Evolutionary conservation across 2,797 vertebrate genomes (phyloP).

Genomic region (Amniataba percoides): DNA sequence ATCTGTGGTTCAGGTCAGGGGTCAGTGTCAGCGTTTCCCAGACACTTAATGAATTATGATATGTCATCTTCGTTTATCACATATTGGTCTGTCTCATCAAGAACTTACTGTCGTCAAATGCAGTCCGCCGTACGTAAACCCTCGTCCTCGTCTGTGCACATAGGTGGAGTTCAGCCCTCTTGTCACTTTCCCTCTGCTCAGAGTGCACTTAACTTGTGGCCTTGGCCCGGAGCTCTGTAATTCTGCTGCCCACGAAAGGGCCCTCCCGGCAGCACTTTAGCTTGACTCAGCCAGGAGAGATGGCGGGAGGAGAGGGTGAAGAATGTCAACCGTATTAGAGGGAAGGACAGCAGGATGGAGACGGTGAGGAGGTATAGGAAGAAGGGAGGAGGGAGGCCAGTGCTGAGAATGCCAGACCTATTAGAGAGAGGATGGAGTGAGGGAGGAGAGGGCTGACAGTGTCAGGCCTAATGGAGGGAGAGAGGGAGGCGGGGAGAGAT

Average conservation of each 20-base stretch:
- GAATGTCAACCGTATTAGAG: slow-evolving; percentile 75
- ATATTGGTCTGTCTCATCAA: slow-evolving; percentile 31
- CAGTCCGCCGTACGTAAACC: slow-evolving; percentile 52
- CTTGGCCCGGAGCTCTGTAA: slow-evolving; percentile 59
- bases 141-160: slow-evolving; percentile 22
- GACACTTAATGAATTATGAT: neutral
- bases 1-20: neutral
- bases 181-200: slow-evolving; percentile 60
- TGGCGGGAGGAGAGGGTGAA: slow-evolving; percentile 58
- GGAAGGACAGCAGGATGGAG: slow-evolving; percentile 57
- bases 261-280: slow-evolving; percentile 70
- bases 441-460: slow-evolving; percentile 43
- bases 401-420: slow-evolving; percentile 72
- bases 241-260: slow-evolving; percentile 64
- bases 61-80: slow-evolving; percentile 10
- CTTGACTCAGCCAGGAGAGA: slow-evolving; percentile 60
- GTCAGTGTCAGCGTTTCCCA: neutral
- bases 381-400: slow-evolving; percentile 27
- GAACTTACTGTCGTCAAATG: slow-evolving; percentile 8
- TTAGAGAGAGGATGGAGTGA: slow-evolving; percentile 63
- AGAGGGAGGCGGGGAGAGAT: slow-evolving; percentile 9
- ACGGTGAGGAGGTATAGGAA: slow-evolving; percentile 39
- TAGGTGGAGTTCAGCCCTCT: slow-evolving; percentile 28
- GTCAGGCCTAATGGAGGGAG: slow-evolving; percentile 54
- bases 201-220: slow-evolving; percentile 73